Percentiles rank a stretch among this genome's conserved stretches.
Evolutionary conservation across 2,888 invertebrate species (phyloP).

Genomic region (Microctonus aethiopoides): DNA sequence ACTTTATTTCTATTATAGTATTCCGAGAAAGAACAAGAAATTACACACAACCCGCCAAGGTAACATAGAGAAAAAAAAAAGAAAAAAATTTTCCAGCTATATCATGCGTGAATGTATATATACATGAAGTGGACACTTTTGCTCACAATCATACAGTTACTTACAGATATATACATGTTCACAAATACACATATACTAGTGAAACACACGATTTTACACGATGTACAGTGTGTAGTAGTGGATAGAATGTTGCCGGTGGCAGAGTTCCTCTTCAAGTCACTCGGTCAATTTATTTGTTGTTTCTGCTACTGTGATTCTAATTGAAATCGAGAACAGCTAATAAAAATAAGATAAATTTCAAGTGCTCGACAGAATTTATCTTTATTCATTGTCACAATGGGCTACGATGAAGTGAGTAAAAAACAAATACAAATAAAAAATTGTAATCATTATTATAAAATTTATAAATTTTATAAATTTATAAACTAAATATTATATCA

Average conservation of each 20-base stretch:
- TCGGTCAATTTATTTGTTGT: background rate
- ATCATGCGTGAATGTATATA: background rate
- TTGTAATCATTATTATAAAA: background rate
- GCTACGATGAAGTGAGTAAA: conserved; percentile 20
- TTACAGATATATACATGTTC: background rate
- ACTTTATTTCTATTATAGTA: background rate
- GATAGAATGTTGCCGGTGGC: conserved; percentile 3
- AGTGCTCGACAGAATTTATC: background rate
- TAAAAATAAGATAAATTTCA: background rate
- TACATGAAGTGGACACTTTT: background rate
- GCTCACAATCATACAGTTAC: background rate
- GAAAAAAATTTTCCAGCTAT: background rate
- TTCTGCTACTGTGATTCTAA: background rate
- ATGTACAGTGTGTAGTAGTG: background rate
- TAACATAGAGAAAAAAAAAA: no score
- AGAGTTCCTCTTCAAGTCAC: background rate
- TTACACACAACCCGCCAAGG: background rate
- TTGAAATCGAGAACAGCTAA: background rate
- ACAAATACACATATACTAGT: background rate
- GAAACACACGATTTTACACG: background rate
- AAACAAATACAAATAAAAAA: background rate
- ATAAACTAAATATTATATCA: no score
- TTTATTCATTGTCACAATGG: background rate
- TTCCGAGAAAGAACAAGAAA: background rate
- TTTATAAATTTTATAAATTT: background rate